Evolutionary conservation across 2,113 vertebrate species (phyloP), one percentile per base, ranked within the genome.

Genomic region (Osmerus eperlanus): DNA sequence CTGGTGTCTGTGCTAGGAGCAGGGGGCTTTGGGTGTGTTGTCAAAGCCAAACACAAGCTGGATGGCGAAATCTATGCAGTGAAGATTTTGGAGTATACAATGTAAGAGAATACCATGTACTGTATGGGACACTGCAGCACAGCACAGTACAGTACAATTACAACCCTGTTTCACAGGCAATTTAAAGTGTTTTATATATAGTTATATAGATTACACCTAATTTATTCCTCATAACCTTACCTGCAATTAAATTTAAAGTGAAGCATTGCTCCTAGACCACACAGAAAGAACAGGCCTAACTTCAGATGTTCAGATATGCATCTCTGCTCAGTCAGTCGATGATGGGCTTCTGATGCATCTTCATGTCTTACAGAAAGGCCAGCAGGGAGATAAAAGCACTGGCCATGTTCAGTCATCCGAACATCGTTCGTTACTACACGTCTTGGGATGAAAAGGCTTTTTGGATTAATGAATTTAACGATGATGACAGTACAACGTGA

Each of bases 401-500:
- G 68, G 77, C 77, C 3, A 4, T 2, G 0, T 36, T 81, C 18
- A 6, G 75, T 0, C 79, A 84, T 47, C 41, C 62, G 23, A 75
- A 79, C 70, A 79, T 84, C 14, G 77, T 84, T 0, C 74, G 74
- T 4, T 84, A 81, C 67, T 56, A 19, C 25, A 73, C 71, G 4
- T 63, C 68, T 32, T 81, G 79, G 79, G 0, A 14, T 21, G 69
- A 55, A 29, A 8, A 16, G 7, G 16, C 61, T 28, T 3, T 18
- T 2, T 64, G 61, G 61, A 29, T 18, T 1, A 29, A 64, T 8
- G 3, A 16, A 2, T 62, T 53, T 23, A 7, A 3, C 9, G 15
- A 23, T 47, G 41, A 47, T 36, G 32, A 36, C 9, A 47, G 9
- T 47, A 47, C 8, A 9, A 47, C 8, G 41, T 47, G 41, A 47